Evolutionary conservation across 1,140 invertebrate species (phyloP).

Genomic region (Drosophila lini): DNA sequence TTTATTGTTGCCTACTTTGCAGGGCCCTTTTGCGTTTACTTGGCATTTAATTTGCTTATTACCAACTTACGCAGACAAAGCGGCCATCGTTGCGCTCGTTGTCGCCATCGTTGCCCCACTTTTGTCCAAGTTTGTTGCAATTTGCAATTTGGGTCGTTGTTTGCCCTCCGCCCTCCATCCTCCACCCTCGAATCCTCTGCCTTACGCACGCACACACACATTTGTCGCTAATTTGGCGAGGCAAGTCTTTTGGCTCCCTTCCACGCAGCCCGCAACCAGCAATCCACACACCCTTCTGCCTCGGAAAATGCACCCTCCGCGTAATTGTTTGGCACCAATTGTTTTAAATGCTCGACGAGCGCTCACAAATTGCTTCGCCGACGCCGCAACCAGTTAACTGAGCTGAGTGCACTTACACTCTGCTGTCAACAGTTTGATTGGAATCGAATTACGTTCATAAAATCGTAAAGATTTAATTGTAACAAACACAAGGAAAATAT

Average conservation of each 20-base stretch:
- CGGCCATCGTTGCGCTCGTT: slow-evolving; percentile 39
- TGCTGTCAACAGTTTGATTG: slow-evolving; percentile 21
- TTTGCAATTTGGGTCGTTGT: slow-evolving; percentile 76
- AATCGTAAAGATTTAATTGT: background rate
- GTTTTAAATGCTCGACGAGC: slow-evolving; percentile 75
- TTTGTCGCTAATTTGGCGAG: slow-evolving; percentile 74
- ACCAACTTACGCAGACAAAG: slow-evolving; percentile 71
- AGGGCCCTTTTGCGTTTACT: slow-evolving; percentile 25
- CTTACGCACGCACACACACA: slow-evolving; percentile 43
- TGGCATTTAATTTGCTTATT: slow-evolving; percentile 75
- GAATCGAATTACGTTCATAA: slow-evolving; percentile 25
- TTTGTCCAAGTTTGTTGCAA: slow-evolving; percentile 69
- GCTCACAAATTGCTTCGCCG: slow-evolving; percentile 70
- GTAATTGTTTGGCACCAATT: slow-evolving; percentile 80
- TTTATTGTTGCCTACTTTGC: slow-evolving; percentile 67
- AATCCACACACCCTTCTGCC: background rate
- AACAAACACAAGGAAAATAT: background rate
- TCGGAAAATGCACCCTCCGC: slow-evolving; percentile 16
- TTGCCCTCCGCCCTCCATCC: background rate
- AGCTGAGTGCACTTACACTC: slow-evolving; percentile 49
- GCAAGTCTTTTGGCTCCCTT: slow-evolving; percentile 45
- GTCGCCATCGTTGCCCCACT: slow-evolving; percentile 65
- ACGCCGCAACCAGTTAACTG: slow-evolving; percentile 46
- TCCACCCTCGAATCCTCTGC: slow-evolving; percentile 11
- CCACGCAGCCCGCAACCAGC: slow-evolving; percentile 9